phyloP scores from a whole-genome alignment of 1,140 invertebrate genomes.

The Ips typographus region DNA sequence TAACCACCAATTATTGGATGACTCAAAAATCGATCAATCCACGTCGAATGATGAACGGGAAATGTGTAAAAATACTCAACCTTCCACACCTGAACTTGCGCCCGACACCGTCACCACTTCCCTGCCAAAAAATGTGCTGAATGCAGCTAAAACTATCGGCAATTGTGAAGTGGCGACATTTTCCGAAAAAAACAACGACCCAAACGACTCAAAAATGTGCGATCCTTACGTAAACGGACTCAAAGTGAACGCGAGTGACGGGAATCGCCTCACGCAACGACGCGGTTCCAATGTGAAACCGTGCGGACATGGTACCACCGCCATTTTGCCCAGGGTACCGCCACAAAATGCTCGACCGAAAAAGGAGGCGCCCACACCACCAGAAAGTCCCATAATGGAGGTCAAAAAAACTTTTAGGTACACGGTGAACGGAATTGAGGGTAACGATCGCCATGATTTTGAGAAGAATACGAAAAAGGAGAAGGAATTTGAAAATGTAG shows the following conservation, averaged over 20 bases:
- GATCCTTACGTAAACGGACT: slow-evolving; percentile 34
- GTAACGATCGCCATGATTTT: slow-evolving; percentile 16
- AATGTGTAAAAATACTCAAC: slow-evolving; percentile 46
- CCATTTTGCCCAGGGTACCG: slow-evolving; percentile 45
- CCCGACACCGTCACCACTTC: slow-evolving; percentile 27
- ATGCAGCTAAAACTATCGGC: slow-evolving; percentile 38
- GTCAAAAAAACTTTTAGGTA: slow-evolving; percentile 37
- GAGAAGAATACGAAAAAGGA: slow-evolving; percentile 3
- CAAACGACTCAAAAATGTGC: slow-evolving; percentile 30
- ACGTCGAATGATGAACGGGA: slow-evolving; percentile 27
- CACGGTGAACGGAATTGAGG: slow-evolving; percentile 29
- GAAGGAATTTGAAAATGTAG: slow-evolving; percentile 4
- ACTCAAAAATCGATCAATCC: background rate
- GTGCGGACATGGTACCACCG: slow-evolving; percentile 49
- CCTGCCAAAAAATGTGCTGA: slow-evolving; percentile 39
- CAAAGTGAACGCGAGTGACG: slow-evolving; percentile 8
- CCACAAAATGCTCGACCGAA: slow-evolving; percentile 15
- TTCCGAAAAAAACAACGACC: slow-evolving; percentile 40
- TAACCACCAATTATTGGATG: background rate
- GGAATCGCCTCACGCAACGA: slow-evolving; percentile 26
- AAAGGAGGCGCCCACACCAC: slow-evolving; percentile 38
- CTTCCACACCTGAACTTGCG: slow-evolving; percentile 41
- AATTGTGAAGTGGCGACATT: slow-evolving; percentile 37
- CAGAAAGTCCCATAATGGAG: slow-evolving; percentile 44
- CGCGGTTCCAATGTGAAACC: slow-evolving; percentile 44